Conservation (phyloP, 1,140 invertebrate genomes). For the Aplysia californica region DNA sequence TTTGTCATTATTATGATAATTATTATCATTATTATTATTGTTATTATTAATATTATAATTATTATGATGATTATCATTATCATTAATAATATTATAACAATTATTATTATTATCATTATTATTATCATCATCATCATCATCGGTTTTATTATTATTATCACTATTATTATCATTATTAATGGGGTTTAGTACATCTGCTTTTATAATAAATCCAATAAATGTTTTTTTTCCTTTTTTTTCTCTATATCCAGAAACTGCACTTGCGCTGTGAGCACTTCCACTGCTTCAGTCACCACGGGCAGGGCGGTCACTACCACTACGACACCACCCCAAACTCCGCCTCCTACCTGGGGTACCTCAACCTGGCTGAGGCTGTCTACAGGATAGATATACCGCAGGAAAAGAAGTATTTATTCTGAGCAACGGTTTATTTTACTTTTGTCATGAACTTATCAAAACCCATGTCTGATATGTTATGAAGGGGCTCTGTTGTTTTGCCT, state of each 20-base stretch:
- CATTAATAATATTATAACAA: not conserved
- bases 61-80: not conserved
- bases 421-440: too few relatives aligned
- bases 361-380: conserved; percentile 79
- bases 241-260: conserved; percentile 78
- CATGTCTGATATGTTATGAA: too few relatives aligned
- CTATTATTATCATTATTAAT: not conserved
- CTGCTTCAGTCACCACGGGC: conserved; percentile 85
- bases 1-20: not conserved
- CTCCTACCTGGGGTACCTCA: conserved; percentile 90
- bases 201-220: not conserved
- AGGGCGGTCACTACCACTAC: conserved; percentile 96
- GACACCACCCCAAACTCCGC: conserved; percentile 88
- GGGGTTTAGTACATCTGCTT: not conserved
- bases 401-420: conserved; percentile 12
- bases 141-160: not conserved
- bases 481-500: too few relatives aligned
- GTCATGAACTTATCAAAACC: too few relatives aligned
- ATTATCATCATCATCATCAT: not conserved
- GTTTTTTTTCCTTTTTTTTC: not conserved
- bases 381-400: conserved; percentile 82
- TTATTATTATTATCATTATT: not conserved
- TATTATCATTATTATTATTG: not conserved
- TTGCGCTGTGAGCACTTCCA: conserved; percentile 95
- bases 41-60: not conserved